These are phyloP conservation scores for Cavia aperea DNA, from an alignment of 2,113 vertebrate species.

Conservation along the genomic window DNA sequence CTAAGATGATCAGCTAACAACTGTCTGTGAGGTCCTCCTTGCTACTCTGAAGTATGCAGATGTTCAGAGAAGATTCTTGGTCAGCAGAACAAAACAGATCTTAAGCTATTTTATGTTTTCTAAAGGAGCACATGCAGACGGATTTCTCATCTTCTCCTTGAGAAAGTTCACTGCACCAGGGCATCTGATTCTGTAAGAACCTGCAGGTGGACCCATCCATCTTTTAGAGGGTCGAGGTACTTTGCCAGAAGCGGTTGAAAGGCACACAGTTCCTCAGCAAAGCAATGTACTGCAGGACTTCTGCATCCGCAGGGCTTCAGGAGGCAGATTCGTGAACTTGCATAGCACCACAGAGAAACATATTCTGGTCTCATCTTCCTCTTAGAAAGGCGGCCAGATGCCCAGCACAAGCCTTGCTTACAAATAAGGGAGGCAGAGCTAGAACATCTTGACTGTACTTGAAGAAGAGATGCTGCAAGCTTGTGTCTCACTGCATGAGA, in stretches of 20 bases:
- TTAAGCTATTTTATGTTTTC: conserved; percentile 36
- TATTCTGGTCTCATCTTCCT: neutral
- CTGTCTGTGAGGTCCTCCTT: conserved; percentile 59
- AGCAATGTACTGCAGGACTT: neutral
- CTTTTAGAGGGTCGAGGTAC: neutral
- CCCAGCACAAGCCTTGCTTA: conserved; percentile 16
- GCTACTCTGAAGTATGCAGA: conserved; percentile 61
- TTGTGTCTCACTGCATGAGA: neutral
- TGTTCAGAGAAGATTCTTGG: conserved; percentile 24
- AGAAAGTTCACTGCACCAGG: conserved; percentile 20
- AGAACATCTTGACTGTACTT: neutral
- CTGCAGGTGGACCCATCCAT: conserved; percentile 12
- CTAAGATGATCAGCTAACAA: conserved; percentile 72
- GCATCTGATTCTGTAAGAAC: conserved; percentile 57
- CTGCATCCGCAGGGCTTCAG: neutral
- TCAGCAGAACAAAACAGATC: conserved; percentile 47
- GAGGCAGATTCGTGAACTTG: conserved; percentile 25
- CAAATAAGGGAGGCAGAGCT: neutral
- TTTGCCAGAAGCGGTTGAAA: conserved; percentile 38
- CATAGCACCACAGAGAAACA: neutral
- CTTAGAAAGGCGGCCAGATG: neutral
- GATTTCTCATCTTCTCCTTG: conserved; percentile 31
- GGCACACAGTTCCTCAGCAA: conserved; percentile 16
- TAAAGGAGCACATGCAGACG: conserved; percentile 48
- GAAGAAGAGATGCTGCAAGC: neutral